phyloP scores from a whole-genome alignment of 2,888 invertebrate genomes.

The Merodon equestris region DNA sequence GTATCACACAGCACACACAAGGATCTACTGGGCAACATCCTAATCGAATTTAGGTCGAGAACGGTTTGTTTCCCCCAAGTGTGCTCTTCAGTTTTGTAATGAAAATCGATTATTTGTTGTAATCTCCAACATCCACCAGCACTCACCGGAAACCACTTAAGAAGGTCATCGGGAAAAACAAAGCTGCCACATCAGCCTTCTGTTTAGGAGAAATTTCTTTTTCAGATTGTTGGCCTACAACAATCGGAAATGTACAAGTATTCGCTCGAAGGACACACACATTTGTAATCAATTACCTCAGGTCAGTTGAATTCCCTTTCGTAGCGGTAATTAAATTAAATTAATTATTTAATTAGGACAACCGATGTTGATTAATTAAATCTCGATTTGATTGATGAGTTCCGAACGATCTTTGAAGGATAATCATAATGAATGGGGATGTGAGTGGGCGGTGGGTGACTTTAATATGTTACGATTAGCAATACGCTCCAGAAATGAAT shows the following conservation, averaged over 20 bases:
- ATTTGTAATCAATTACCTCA: slow-evolving; percentile 18
- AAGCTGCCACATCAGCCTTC: slow-evolving; percentile 4
- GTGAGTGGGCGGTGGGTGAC: too few species aligned
- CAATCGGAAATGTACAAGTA: not conserved
- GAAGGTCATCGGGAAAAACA: not conserved
- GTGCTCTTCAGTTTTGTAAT: slow-evolving; percentile 10
- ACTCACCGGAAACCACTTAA: slow-evolving; percentile 20
- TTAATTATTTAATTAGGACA: slow-evolving; percentile 40
- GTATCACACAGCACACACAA: slow-evolving; percentile 4
- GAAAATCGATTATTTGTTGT: slow-evolving; percentile 45
- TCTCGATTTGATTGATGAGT: slow-evolving; percentile 16
- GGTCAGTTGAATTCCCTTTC: slow-evolving; percentile 28
- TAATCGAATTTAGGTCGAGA: slow-evolving; percentile 36
- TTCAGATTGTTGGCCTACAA: not conserved
- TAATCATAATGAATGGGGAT: too few species aligned
- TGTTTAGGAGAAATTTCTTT: slow-evolving; percentile 18
- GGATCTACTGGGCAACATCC: slow-evolving; percentile 1
- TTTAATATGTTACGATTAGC: too few species aligned
- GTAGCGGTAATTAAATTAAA: slow-evolving; percentile 11
- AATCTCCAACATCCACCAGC: slow-evolving; percentile 27
- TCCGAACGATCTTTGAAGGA: too few species aligned
- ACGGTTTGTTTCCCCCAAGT: slow-evolving; percentile 19
- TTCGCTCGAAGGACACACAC: not conserved
- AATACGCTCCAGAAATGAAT: too few species aligned
- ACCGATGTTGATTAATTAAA: slow-evolving; percentile 35